Evolutionary conservation across 1,140 invertebrate species (phyloP), one percentile per base, ranked within the genome.

Genomic region (Phocides pigmalion): DNA sequence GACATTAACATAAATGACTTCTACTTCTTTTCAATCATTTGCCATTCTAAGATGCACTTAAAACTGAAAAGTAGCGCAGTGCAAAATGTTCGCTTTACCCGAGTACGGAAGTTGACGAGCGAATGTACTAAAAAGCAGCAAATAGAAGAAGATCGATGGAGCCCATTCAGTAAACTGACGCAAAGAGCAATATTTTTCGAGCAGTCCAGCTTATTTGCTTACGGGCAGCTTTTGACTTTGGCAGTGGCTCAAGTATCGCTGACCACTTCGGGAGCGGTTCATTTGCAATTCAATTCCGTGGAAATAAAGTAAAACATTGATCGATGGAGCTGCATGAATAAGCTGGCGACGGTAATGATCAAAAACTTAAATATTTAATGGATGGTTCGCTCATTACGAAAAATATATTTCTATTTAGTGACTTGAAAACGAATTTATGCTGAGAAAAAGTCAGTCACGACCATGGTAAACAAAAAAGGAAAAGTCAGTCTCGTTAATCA

Each of bases 261-360:
- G 58, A 50, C 58, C 58, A 61, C 32, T 61, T 50, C 15, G 46
- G 41, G 11, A 4, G 16, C 15, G 51, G 12, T 49, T 61, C 32
- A 61, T 61, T 61, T 61, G 58, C 58, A 61, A 61, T 61, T 61
- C 58, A 61, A 61, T 61, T 61, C 19, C 22, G n/a, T 49, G 32
- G 46, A 61, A 49, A 47, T 49, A 61, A 61, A 61, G 58, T 32
- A 39, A 61, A 39, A 61, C 44, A 61, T 25, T 4, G 35, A 50
- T 22, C 19, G 32, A 47, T 35, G 32, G 12, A 39, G 35, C 17
- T n/a, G 37, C 37, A 39, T 61, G 19, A 50, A 49, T 25, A 39
- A 49, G 32, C n/a, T 16, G 16, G 17, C 50, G 11, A 37, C n/a
- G 42, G 22, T 58, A 61, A 49, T 22, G 28, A 61, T 37, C 28